A percentile compares a stretch with the other conserved stretches of the same genome.
phyloP scores from a whole-genome alignment of 2,113 vertebrate genomes.

The Condylura cristata region DNA sequence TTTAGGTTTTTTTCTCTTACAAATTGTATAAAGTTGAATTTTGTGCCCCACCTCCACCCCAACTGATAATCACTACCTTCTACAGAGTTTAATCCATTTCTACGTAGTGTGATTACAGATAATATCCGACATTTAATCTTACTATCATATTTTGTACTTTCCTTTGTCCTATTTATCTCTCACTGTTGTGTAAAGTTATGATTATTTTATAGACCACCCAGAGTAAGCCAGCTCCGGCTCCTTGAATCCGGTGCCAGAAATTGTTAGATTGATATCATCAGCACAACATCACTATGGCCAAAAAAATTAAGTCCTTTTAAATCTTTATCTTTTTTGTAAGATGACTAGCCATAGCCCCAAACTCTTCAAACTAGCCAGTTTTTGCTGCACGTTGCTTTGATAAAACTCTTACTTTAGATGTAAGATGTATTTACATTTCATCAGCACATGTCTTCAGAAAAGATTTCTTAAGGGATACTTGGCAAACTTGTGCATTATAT shows the following conservation, averaged over 20 bases:
- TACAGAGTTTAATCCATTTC: not conserved
- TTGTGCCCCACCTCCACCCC: not conserved
- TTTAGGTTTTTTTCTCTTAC: not conserved
- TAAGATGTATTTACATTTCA: conserved; percentile 32
- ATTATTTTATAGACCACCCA: conserved; percentile 37
- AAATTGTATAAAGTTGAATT: not conserved
- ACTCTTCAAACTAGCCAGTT: not conserved
- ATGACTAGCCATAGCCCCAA: not conserved
- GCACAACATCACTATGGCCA: not conserved
- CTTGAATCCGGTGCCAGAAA: conserved; percentile 36
- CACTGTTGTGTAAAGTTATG: not conserved
- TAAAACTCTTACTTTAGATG: not conserved
- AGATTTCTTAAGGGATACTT: not conserved
- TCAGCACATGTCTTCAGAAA: not conserved
- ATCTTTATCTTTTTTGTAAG: conserved; percentile 2
- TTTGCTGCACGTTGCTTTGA: not conserved
- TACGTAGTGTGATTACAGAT: not conserved
- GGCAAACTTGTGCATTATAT: not conserved
- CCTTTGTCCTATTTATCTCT: not conserved
- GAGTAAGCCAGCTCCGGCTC: not conserved
- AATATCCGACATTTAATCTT: not conserved
- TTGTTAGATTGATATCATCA: not conserved
- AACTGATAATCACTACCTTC: not conserved
- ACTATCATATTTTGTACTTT: not conserved
- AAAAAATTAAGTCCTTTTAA: conserved; percentile 45